Conservation (phyloP, 2,888 invertebrate genomes). For the Drosophila mayaguana region DNA sequence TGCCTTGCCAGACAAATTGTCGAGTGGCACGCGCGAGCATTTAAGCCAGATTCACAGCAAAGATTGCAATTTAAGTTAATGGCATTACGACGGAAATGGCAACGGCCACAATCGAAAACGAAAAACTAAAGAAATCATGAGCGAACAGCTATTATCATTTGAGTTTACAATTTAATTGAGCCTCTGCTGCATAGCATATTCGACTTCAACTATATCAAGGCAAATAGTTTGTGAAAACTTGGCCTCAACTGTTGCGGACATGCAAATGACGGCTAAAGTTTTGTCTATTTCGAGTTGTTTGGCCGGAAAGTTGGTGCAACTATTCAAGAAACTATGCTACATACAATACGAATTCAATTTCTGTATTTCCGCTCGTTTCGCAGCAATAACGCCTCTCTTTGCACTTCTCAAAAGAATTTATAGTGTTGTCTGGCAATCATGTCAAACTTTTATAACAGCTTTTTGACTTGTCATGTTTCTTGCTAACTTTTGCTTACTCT, state of each 20-base stretch:
- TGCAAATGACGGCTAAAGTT: slow-evolving; percentile 66
- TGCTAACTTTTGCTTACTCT: slow-evolving; percentile 11
- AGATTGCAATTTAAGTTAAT: slow-evolving; percentile 70
- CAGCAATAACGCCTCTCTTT: slow-evolving; percentile 30
- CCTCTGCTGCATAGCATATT: slow-evolving; percentile 9
- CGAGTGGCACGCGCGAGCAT: slow-evolving; percentile 60
- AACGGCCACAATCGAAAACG: slow-evolving; percentile 18
- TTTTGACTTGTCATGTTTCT: slow-evolving; percentile 39
- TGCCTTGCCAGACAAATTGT: slow-evolving; percentile 64
- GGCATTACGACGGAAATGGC: slow-evolving; percentile 67
- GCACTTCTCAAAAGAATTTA: slow-evolving; percentile 30
- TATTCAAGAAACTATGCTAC: slow-evolving; percentile 62
- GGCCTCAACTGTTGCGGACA: slow-evolving; percentile 72
- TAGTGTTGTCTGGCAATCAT: slow-evolving; percentile 56
- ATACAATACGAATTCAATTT: slow-evolving; percentile 75
- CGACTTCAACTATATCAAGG: slow-evolving; percentile 12
- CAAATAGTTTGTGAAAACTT: slow-evolving; percentile 64
- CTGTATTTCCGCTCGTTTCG: slow-evolving; percentile 56
- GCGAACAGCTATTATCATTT: slow-evolving; percentile 51
- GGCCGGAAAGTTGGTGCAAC: slow-evolving; percentile 57
- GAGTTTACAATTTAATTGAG: slow-evolving; percentile 73
- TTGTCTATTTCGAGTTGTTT: slow-evolving; percentile 38
- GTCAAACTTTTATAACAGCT: slow-evolving; percentile 61
- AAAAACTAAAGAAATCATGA: slow-evolving; percentile 31
- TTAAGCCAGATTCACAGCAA: slow-evolving; percentile 56